phyloP scores from a whole-genome alignment of 2,797 vertebrate species.

The Pelobates cultripes region DNA sequence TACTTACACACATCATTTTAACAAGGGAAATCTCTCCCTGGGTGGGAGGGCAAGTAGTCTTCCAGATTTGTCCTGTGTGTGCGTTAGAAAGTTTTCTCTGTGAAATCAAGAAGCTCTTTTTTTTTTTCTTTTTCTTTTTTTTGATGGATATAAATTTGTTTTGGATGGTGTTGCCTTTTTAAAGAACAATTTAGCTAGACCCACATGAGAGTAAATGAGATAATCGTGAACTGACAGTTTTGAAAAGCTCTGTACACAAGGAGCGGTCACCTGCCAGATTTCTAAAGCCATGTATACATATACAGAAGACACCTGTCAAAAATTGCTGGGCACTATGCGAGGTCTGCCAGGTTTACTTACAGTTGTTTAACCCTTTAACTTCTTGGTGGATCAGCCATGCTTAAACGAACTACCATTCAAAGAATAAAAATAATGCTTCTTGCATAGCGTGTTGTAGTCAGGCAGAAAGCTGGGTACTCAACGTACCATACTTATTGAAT shows the following conservation, averaged over 20 bases:
- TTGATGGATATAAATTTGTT: conserved; percentile 31
- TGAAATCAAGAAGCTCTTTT: conserved; percentile 5
- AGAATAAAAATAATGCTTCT: no score
- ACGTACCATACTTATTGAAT: no score
- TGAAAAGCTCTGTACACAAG: conserved; percentile 34
- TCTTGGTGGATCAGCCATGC: neutral
- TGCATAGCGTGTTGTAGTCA: no score
- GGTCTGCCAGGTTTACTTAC: conserved; percentile 6
- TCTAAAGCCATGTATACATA: conserved; percentile 8
- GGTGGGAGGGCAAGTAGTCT: conserved; percentile 32
- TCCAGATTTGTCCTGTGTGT: conserved; percentile 31
- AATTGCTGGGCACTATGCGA: conserved; percentile 12
- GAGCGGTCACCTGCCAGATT: conserved; percentile 33
- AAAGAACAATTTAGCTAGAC: conserved; percentile 20
- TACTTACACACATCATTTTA: conserved; percentile 68
- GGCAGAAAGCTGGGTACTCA: no score
- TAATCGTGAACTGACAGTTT: conserved; percentile 35
- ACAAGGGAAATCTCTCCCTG: conserved; percentile 57
- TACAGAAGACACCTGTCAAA: conserved; percentile 37
- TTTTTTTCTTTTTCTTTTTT: neutral
- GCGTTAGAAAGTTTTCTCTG: conserved; percentile 17
- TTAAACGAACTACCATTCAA: no score
- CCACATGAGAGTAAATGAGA: conserved; percentile 35
- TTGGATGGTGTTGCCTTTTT: conserved; percentile 28
- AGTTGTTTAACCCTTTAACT: neutral